Evolutionary conservation across 2,888 invertebrate species (phyloP).

Genomic region (Athalia cordata): DNA sequence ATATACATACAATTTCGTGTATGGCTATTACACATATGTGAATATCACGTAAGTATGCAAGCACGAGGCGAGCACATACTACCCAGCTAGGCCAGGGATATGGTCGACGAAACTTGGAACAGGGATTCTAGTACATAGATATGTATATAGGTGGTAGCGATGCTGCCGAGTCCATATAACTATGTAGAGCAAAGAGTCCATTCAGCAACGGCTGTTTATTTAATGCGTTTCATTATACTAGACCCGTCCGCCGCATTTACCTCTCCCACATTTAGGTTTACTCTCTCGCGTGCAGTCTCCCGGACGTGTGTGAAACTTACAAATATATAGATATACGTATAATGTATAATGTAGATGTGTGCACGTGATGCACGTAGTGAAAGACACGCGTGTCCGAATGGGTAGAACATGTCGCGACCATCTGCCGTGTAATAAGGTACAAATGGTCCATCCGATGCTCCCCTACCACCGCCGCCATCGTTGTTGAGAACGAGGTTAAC

Average conservation of each 20-base stretch:
- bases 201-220: conserved; percentile 40
- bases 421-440: conserved; percentile 37
- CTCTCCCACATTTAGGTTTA: too few relatives aligned
- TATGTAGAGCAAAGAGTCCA: conserved; percentile 38
- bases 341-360: too few relatives aligned
- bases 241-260: conserved; percentile 5
- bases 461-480: too few relatives aligned
- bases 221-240: conserved; percentile 37
- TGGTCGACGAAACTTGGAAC: neutral
- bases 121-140: neutral
- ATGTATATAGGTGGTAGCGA: neutral
- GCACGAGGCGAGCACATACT: neutral
- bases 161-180: neutral
- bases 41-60: too few relatives aligned
- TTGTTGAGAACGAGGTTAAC: conserved; percentile 20
- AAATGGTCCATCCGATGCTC: conserved; percentile 32
- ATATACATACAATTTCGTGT: neutral
- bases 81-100: neutral
- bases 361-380: neutral
- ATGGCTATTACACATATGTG: too few relatives aligned
- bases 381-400: conserved; percentile 20
- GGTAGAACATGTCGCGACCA: conserved; percentile 31
- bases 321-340: neutral
- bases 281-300: neutral
- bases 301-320: neutral